Conservation (phyloP, 2,888 invertebrate species). For the Dioctria rufipes region DNA sequence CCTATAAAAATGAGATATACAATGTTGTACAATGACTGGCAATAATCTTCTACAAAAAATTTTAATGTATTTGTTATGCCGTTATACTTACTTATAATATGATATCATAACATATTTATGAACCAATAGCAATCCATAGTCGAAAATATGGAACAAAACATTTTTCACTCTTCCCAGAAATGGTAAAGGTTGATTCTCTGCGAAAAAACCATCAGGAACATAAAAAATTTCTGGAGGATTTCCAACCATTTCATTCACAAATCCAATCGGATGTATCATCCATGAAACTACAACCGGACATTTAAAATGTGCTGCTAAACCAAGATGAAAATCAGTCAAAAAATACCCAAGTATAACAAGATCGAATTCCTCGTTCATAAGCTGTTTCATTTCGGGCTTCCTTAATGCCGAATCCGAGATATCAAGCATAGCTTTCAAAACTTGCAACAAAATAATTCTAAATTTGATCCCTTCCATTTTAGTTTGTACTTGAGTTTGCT, state of each 20-base stretch:
- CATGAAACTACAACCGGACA: conserved; percentile 65
- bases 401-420: conserved; percentile 54
- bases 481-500: neutral
- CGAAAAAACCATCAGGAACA: conserved; percentile 62
- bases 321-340: conserved; percentile 66
- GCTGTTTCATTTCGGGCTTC: conserved; percentile 60
- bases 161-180: conserved; percentile 63
- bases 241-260: conserved; percentile 64
- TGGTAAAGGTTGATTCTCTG: conserved; percentile 57
- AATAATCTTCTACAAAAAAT: too few species aligned
- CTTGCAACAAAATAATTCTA: neutral
- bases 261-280: conserved; percentile 63
- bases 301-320: conserved; percentile 66
- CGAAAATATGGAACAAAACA: conserved; percentile 63
- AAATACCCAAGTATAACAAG: conserved; percentile 66
- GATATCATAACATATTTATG: neutral
- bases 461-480: neutral
- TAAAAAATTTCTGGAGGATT: conserved; percentile 64
- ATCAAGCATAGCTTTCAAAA: neutral
- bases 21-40: too few species aligned
- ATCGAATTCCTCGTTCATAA: conserved; percentile 65
- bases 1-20: too few species aligned
- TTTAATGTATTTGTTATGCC: too few species aligned
- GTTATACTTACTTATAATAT: conserved; percentile 35
- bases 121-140: conserved; percentile 53